A percentile compares a stretch with the other conserved stretches of the same genome.
Conservation (phyloP, 2,888 invertebrate genomes). For the Calameuta pallipes region DNA sequence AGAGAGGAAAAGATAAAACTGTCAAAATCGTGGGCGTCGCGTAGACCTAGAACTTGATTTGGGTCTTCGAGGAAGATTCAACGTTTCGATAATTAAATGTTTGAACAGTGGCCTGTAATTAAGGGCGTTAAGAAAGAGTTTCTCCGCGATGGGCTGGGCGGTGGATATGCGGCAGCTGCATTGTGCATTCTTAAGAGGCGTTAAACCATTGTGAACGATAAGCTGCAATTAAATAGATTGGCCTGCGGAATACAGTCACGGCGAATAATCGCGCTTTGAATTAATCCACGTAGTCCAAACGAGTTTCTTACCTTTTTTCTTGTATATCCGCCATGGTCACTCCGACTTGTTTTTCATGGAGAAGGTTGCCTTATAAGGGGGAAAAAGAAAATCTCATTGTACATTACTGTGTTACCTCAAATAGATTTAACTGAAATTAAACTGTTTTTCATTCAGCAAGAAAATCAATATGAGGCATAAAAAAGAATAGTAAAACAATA, state of each 20-base stretch:
- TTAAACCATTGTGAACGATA: constrained; percentile 46
- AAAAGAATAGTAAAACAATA: neutral
- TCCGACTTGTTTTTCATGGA: neutral
- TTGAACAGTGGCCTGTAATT: constrained; percentile 53
- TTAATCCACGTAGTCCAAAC: neutral
- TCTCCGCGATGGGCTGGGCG: constrained; percentile 18
- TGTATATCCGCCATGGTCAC: neutral
- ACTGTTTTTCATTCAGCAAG: neutral
- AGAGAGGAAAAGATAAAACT: constrained; percentile 2
- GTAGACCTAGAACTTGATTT: constrained; percentile 21
- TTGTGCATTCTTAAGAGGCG: constrained; percentile 38
- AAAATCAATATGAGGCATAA: neutral
- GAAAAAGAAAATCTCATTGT: neutral
- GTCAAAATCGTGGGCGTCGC: constrained; percentile 17
- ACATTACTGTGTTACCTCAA: neutral
- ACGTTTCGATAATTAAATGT: constrained; percentile 57
- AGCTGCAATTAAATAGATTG: constrained; percentile 57
- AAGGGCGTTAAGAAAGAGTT: constrained; percentile 39
- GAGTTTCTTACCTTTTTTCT: neutral
- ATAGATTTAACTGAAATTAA: neutral
- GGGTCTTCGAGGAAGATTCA: constrained; percentile 38
- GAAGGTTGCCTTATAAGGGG: neutral
- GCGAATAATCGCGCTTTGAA: constrained; percentile 1
- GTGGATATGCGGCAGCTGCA: constrained; percentile 35
- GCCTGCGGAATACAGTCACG: constrained; percentile 29